Evolutionary conservation across 2,797 vertebrate genomes (phyloP), one percentile per base, ranked within the genome.

Genomic region (Huso huso): DNA sequence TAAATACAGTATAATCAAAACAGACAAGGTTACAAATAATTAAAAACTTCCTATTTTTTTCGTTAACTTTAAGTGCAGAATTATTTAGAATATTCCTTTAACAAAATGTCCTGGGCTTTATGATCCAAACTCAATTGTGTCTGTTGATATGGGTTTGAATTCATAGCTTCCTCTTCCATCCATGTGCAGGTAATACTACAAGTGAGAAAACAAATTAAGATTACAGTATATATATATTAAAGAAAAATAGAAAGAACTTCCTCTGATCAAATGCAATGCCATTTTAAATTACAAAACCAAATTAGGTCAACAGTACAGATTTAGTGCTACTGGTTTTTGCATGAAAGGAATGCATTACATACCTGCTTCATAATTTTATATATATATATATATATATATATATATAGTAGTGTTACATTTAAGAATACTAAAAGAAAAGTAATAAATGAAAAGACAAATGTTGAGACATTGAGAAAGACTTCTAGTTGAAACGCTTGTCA

Each of bases 111-210:
- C n/a, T 7, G 51, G 12, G 69, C 63, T 53, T 76, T 93, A 98
- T 11, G 97, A 99, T 74, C 97, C 96, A 78, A 97, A 99, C 84
- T 98, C 95, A 68, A 95, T 84, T 0, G 97, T 99, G 65, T 98
- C 95, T 72, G 93, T 88, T 10, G 97, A 98, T 85, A 99, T 99
- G 80, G 90, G 91, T 80, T 95, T 96, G 84, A 99, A 99, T 64
- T 96, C 95, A 3, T 99, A 99, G 84, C 89, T 93, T 66, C 96
- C 95, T 86, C 97, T 89, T 51, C 97, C 96, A 18, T 99, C 97
- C 95, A 99, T 99, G 80, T 93, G 95, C 67, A 99, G 92, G 63
- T 98, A 99, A 80, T 84, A 94, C 96, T 99, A 68, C 23, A 37
- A 37, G 23, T 37, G 2, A 37, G 23, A 2, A 37, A 37, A 37